These are phyloP conservation scores for Brachionus sp. DNA, from an alignment of 1,140 invertebrate genomes.

Conservation along the genomic window DNA sequence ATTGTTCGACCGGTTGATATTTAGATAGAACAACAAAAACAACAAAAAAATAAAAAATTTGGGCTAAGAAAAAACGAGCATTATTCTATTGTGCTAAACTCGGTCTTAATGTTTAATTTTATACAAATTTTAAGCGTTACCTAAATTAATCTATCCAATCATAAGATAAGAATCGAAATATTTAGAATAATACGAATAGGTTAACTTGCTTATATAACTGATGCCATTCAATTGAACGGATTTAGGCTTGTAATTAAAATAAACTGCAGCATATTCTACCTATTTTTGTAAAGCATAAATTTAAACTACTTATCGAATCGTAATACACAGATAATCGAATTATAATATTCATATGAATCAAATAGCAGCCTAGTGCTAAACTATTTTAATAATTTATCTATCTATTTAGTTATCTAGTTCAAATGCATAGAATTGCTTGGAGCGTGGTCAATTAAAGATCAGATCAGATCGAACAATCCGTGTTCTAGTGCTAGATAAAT, in stretches of 20 bases:
- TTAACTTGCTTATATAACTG: constrained; percentile 12
- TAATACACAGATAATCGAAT: not conserved
- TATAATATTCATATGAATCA: not conserved
- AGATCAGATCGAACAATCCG: constrained; percentile 20
- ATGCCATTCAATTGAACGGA: constrained; percentile 12
- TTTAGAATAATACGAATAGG: constrained; percentile 4
- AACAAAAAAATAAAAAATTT: not conserved
- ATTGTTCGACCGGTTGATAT: not conserved
- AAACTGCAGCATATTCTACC: not conserved
- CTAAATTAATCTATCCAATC: constrained; percentile 5
- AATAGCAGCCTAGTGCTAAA: not conserved
- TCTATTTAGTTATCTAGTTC: constrained; percentile 9
- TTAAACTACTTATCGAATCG: constrained; percentile 13
- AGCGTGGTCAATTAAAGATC: not conserved
- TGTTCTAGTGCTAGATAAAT: not conserved
- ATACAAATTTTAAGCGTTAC: constrained; percentile 33
- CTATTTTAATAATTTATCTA: constrained; percentile 4
- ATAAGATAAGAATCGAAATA: not conserved
- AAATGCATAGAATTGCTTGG: not conserved
- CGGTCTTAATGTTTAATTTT: constrained; percentile 22
- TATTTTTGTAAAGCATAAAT: not conserved
- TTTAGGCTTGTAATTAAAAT: not conserved
- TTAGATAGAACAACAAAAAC: not conserved
- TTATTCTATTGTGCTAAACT: not conserved
- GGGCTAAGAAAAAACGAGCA: not conserved